Evolutionary conservation across 2,888 invertebrate species (phyloP).

Genomic region (Eupithecia abbreviata): DNA sequence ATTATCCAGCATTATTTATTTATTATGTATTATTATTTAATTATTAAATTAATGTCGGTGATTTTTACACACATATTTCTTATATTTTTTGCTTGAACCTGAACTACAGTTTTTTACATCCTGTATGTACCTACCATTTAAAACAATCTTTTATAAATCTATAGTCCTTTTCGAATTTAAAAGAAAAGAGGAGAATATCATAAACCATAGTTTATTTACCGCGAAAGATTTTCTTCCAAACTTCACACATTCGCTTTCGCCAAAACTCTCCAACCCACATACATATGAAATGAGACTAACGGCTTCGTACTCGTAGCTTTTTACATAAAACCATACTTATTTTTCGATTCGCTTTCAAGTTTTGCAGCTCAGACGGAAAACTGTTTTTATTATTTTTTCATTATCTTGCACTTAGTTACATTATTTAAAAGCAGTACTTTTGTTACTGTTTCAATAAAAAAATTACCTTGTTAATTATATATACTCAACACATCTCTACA

Average conservation of each 20-base stretch:
- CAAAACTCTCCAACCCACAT: constrained; percentile 38
- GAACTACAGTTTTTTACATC: not conserved
- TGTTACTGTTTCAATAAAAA: no score
- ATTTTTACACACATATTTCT: not conserved
- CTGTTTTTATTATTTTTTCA: not conserved
- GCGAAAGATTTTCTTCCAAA: constrained; percentile 7
- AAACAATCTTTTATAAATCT: not conserved
- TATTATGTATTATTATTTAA: not conserved
- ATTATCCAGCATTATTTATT: no score
- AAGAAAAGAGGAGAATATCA: not conserved
- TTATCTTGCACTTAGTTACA: not conserved
- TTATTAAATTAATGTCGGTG: not conserved
- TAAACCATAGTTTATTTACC: not conserved
- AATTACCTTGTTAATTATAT: no score
- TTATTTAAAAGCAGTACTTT: no score
- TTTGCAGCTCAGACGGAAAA: not conserved
- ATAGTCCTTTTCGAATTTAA: not conserved
- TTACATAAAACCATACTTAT: constrained; percentile 8
- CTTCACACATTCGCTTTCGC: constrained; percentile 15
- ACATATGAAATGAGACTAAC: constrained; percentile 39
- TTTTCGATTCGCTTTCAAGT: constrained; percentile 2
- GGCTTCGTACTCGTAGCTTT: constrained; percentile 20
- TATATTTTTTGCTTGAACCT: not conserved
- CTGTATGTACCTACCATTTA: not conserved
- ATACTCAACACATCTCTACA: no score